These are phyloP conservation scores for Potamilus streckersoni DNA, from an alignment of 1,140 invertebrate species.

Conservation along the genomic window DNA sequence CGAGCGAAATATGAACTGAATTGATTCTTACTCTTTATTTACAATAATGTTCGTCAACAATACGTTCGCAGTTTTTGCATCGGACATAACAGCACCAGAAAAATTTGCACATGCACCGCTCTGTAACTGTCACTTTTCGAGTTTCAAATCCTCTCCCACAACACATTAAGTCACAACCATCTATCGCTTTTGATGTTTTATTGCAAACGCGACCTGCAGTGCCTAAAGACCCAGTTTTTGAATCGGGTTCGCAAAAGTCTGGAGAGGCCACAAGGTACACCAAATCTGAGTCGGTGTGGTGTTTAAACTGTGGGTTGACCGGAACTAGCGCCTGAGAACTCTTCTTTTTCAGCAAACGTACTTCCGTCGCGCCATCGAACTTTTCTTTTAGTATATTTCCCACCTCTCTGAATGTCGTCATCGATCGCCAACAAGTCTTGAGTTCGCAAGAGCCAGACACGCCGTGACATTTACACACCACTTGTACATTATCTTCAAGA, in stretches of 20 bases:
- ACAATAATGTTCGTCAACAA: slow-evolving; percentile 63
- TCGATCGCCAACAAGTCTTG: slow-evolving; percentile 93
- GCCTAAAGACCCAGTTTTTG: slow-evolving; percentile 66
- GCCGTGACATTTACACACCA: slow-evolving; percentile 92
- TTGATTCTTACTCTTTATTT: slow-evolving; percentile 40
- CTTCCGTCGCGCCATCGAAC: slow-evolving; percentile 84
- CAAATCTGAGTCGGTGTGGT: slow-evolving; percentile 74
- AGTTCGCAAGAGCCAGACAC: slow-evolving; percentile 96
- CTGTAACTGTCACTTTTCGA: slow-evolving; percentile 75
- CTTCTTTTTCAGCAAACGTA: slow-evolving; percentile 63
- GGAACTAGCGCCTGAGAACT: slow-evolving; percentile 53
- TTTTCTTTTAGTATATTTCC: slow-evolving; percentile 85
- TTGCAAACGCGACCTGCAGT: slow-evolving; percentile 68
- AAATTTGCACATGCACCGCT: slow-evolving; percentile 74
- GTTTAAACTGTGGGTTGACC: slow-evolving; percentile 63
- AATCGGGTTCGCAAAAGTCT: slow-evolving; percentile 91
- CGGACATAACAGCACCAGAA: slow-evolving; percentile 71
- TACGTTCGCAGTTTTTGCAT: slow-evolving; percentile 67
- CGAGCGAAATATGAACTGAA: no score
- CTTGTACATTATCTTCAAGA: slow-evolving; percentile 62
- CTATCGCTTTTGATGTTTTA: slow-evolving; percentile 66
- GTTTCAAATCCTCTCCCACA: slow-evolving; percentile 71
- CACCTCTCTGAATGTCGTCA: slow-evolving; percentile 86
- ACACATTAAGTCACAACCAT: slow-evolving; percentile 72
- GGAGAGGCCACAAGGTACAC: slow-evolving; percentile 94